Evolutionary conservation across 2,888 invertebrate genomes (phyloP), one percentile per base, ranked within the genome.

Genomic region (Orthosia incerta): DNA sequence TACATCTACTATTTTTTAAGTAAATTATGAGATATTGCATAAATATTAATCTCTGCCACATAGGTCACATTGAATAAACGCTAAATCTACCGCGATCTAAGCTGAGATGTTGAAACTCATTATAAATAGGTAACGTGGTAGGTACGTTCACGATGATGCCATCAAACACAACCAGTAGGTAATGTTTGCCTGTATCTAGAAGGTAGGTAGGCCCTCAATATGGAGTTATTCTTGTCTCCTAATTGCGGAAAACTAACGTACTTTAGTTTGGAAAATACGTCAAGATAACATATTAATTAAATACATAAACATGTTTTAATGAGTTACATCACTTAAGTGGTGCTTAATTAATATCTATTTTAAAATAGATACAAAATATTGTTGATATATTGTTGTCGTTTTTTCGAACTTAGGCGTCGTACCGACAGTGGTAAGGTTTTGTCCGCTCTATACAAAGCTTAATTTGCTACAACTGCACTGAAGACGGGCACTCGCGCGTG

Each of bases 231-330:
- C 15, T 53, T 53, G 48, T 45, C 16, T 61, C 16, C n/a, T 46
- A 20, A 53, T 57, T 26, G 18, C 50, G 60, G 60, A 77, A 67
- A 60, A 68, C 26, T 26, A 51, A 53, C 7, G 16, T 53, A 55
- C 50, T n/a, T 50, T 56, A 50, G 39, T 50, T 48, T 72, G 62
- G 66, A 11, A 77, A 80, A 77, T 63, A 79, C 80, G 76, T 64
- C 26, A 16, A 50, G 13, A 60, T 78, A 50, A 48, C 12, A 26
- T 23, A 48, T 31, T 5, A 39, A 50, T 39, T 18, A 23, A n/a
- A 4, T 50, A 46, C 3, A 15, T 1, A 31, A 73, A 62, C 48
- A 55, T 51, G 26, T 46, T 16, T 20, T n/a, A 61, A 11, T 60
- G 59, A 48, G 23, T 69, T 31, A 62, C 12, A 51, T 51, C 56